phyloP scores from a whole-genome alignment of 2,113 vertebrate species.

The Malurus elegans region DNA sequence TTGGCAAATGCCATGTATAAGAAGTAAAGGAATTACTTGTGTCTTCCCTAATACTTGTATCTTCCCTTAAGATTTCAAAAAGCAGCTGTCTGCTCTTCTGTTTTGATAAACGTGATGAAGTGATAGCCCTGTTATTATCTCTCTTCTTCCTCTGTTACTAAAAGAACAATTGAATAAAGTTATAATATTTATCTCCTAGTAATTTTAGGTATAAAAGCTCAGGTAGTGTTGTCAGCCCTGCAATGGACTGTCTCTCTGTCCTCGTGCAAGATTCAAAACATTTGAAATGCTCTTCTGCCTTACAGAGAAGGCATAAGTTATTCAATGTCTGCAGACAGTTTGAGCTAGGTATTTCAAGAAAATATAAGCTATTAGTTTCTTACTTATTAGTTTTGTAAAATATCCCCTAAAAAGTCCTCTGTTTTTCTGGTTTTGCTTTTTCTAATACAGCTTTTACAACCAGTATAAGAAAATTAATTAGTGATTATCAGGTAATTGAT shows the following conservation, averaged over 20 bases:
- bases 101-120: background rate
- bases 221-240: background rate
- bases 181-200: background rate
- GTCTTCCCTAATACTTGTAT: background rate
- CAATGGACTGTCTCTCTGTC: background rate
- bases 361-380: background rate
- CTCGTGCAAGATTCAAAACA: background rate
- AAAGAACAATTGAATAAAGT: background rate
- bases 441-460: background rate
- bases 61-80: background rate
- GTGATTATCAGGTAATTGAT: background rate
- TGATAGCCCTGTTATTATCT: background rate
- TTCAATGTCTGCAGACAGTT: background rate
- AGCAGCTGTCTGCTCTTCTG: background rate
- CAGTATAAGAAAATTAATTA: background rate
- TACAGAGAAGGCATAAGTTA: background rate
- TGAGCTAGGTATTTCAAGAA: background rate
- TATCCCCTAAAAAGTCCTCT: rapidly evolving
- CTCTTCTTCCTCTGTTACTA: background rate
- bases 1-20: background rate
- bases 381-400: background rate
- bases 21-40: background rate
- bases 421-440: background rate
- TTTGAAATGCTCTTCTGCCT: background rate
- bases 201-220: background rate